Percentiles rank a stretch among this genome's conserved stretches.
Conservation (phyloP, 30 jellyfish, hydroid and myxozoan species). For the Hydractinia echinata region DNA sequence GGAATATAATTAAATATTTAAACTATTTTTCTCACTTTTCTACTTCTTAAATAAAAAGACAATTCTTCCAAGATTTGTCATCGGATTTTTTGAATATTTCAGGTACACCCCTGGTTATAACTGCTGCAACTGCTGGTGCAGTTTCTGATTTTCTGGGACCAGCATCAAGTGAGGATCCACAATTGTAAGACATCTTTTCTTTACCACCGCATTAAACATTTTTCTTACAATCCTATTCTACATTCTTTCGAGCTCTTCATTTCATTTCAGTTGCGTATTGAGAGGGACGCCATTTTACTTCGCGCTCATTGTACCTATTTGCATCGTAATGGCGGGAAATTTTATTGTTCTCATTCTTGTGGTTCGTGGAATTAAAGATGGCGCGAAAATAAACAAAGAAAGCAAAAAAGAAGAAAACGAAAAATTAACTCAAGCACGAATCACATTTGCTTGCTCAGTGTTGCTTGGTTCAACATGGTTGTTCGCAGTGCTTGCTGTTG, state of each 20-base stretch:
- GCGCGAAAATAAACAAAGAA: slow-evolving; percentile 3
- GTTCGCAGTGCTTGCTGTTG: slow-evolving; percentile 36
- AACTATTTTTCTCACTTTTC: too few relatives aligned
- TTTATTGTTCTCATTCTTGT: slow-evolving; percentile 14
- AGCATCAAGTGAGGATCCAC: not conserved
- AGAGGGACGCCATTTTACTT: slow-evolving; percentile 36
- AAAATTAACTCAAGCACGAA: slow-evolving; percentile 29
- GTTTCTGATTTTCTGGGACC: slow-evolving; percentile 11
- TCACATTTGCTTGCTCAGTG: slow-evolving; percentile 41
- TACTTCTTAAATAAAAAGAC: too few relatives aligned
- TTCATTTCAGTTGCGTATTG: slow-evolving; percentile 27
- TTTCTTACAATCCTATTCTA: not conserved
- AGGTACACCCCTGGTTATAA: slow-evolving; percentile 4
- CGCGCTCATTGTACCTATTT: slow-evolving; percentile 21
- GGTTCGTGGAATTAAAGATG: slow-evolving; percentile 19
- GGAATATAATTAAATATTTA: not conserved
- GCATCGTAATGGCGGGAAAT: slow-evolving; percentile 17
- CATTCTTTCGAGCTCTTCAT: not conserved
- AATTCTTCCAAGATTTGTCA: too few relatives aligned
- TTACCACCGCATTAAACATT: not conserved
- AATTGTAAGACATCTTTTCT: slow-evolving; percentile 19
- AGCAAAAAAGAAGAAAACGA: slow-evolving; percentile 4
- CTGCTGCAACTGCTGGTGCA: slow-evolving; percentile 4
- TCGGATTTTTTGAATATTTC: not conserved
- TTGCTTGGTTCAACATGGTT: slow-evolving; percentile 41